Conservation (phyloP, 2,888 invertebrate species). For the Drosophila prolongata region DNA sequence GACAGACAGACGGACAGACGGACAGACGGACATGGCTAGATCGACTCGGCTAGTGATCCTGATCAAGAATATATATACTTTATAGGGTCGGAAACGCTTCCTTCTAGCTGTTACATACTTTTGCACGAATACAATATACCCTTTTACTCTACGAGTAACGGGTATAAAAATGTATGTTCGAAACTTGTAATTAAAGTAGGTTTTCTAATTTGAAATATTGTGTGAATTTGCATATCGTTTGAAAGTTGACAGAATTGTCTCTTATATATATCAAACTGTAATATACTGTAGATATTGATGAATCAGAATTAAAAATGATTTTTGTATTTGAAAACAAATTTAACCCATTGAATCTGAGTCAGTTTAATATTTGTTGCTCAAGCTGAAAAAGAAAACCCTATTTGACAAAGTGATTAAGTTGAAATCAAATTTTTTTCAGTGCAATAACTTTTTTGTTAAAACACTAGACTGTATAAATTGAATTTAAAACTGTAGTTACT, state of each 20-base stretch:
- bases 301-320: not conserved
- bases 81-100: too few relatives aligned
- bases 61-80: too few relatives aligned
- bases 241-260: too few relatives aligned
- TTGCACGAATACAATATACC: too few relatives aligned
- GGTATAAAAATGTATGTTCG: not conserved
- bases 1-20: too few relatives aligned
- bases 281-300: not conserved
- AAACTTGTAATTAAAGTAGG: not conserved
- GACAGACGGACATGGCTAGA: too few relatives aligned
- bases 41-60: too few relatives aligned
- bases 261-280: not conserved
- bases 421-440: not conserved
- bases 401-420: too few relatives aligned
- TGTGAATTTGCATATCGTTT: not conserved
- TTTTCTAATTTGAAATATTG: not conserved
- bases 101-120: too few relatives aligned
- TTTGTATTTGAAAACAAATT: not conserved
- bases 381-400: too few relatives aligned
- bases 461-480: slow-evolving; percentile 13
- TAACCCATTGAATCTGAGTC: not conserved
- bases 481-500: not conserved
- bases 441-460: not conserved
- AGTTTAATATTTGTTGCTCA: too few relatives aligned
- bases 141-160: too few relatives aligned